Evolutionary conservation across 2,888 invertebrate species (phyloP).

Genomic region (Patella caerulea): DNA sequence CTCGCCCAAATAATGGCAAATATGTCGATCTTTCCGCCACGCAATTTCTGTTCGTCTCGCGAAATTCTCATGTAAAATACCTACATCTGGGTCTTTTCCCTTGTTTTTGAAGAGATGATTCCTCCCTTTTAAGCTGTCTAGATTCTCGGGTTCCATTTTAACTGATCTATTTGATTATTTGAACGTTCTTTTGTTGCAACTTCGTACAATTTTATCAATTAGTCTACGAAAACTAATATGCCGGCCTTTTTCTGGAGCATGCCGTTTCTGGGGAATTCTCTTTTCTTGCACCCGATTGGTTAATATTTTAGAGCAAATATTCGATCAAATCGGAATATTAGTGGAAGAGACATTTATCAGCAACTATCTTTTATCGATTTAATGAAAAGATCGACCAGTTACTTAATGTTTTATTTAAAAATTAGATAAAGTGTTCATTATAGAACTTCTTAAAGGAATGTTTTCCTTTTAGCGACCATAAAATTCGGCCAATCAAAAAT

Average conservation of each 20-base stretch:
- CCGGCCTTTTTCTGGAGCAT: not conserved
- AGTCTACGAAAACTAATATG: not conserved
- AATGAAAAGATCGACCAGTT: too few species aligned
- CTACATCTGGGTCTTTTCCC: conserved; percentile 99
- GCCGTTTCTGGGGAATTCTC: not conserved
- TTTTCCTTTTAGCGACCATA: too few species aligned
- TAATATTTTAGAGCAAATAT: not conserved
- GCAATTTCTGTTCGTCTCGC: not conserved
- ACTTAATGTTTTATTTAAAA: too few species aligned
- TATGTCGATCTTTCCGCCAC: not conserved
- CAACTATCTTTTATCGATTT: too few species aligned
- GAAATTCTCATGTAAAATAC: conserved; percentile 62
- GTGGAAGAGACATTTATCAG: too few species aligned
- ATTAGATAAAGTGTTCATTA: too few species aligned
- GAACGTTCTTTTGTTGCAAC: not conserved
- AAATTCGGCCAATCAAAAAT: too few species aligned
- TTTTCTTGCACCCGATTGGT: not conserved
- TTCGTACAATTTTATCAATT: too few species aligned
- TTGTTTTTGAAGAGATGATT: conserved; percentile 84
- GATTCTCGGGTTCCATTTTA: not conserved
- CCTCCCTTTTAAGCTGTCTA: conserved; percentile 47
- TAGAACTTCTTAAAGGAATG: too few species aligned
- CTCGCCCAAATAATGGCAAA: too few species aligned
- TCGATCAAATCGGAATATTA: too few species aligned
- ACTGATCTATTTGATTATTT: not conserved